Evolutionary conservation across 2,113 vertebrate genomes (phyloP).

Genomic region (Carassius auratus): DNA sequence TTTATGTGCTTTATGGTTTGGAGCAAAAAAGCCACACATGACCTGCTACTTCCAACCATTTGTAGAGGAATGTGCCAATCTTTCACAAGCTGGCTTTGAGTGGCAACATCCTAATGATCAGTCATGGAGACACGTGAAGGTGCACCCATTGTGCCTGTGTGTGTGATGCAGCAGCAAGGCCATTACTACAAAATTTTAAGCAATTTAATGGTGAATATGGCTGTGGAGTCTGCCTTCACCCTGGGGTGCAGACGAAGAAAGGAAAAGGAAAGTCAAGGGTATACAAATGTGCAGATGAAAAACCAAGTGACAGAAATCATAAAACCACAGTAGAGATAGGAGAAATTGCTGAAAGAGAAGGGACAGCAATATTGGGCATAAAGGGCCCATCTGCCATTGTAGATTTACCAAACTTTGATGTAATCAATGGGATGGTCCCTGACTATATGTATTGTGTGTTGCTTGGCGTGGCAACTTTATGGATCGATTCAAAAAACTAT

Average conservation of each 20-base stretch:
- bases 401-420: conserved; percentile 41
- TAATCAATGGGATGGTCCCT: conserved; percentile 51
- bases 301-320: conserved; percentile 42
- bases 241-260: too few species aligned
- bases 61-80: too few species aligned
- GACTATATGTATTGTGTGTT: conserved; percentile 50
- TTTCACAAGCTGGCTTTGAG: too few species aligned
- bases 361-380: conserved; percentile 35
- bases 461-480: conserved; percentile 34
- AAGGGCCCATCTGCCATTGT: conserved; percentile 43
- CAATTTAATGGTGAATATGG: too few species aligned
- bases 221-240: too few species aligned
- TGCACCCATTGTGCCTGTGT: conserved; percentile 39
- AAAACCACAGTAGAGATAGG: conserved; percentile 42
- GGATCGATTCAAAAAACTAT: conserved; percentile 33
- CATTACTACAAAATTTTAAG: conserved; percentile 39
- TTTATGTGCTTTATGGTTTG: too few species aligned
- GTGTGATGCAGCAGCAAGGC: conserved; percentile 40
- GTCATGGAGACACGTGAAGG: not conserved
- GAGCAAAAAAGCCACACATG: too few species aligned
- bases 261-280: too few species aligned
- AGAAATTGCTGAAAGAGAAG: conserved; percentile 32
- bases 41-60: too few species aligned
- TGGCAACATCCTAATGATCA: too few species aligned
- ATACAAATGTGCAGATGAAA: conserved; percentile 31